Evolutionary conservation across 2,113 vertebrate genomes (phyloP), one percentile per base, ranked within the genome.

Genomic region (Pan paniscus): DNA sequence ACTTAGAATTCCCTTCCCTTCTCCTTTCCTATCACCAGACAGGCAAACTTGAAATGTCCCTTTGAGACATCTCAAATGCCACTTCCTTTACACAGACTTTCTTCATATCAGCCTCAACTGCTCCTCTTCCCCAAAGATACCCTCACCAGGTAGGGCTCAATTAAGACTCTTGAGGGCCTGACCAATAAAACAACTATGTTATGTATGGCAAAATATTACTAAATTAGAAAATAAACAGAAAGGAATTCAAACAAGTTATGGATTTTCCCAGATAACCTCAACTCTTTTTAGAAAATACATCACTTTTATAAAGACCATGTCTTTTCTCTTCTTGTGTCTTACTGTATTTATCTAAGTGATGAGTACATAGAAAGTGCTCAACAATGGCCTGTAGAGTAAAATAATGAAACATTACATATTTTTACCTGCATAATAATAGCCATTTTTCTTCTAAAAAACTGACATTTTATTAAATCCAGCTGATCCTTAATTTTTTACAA

Each of bases 151-250:
- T 59, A 70, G 82, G 9, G 17, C 11, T 85, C 23, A 46, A 4
- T 64, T 57, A 88, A 85, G n/a, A 59, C 17, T 67, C 82, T 43
- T 57, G 23, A 91, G 38, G 55, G 25, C 8, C 25, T n/a, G 61
- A 27, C 2, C 4, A 22, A 43, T 57, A 7, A 92, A 93, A 92
- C 11, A 86, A n/a, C 75, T 68, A 75, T 64, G 35, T 9, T 9
- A 48, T 8, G 4, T 79, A 7, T 46, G 78, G 27, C 38, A 89
- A 92, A 68, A 59, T 43, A 32, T 52, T 38, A 73, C 48, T 80
- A 87, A 92, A 76, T 93, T 64, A 25, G 87, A 64, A 95, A 95
- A 95, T 78, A 72, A 91, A 64, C 10, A n/a, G 10, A 95, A 83
- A 20, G 5, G 40, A 27, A 86, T n/a, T 3, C 20, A 88, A 76